Percentiles rank a stretch among this genome's conserved stretches.
These are phyloP conservation scores for Ceryle rudis DNA, from an alignment of 2,797 vertebrate species.

Conservation along the genomic window DNA sequence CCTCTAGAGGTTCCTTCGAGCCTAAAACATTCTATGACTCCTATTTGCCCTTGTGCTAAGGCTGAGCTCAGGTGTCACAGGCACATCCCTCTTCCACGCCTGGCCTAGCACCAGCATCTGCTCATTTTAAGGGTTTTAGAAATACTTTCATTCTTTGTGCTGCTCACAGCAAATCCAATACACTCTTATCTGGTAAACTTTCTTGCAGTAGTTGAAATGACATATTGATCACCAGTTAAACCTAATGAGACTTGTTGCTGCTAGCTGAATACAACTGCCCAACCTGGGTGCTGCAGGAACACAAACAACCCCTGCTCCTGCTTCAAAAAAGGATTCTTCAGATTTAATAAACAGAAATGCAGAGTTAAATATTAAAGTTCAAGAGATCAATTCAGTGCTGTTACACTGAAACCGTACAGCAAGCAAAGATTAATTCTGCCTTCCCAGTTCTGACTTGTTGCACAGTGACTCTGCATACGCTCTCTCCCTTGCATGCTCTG, in stretches of 20 bases:
- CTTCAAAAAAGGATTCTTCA: neutral
- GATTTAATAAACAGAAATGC: neutral
- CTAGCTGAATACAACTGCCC: neutral
- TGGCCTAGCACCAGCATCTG: neutral
- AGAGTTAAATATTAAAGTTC: neutral
- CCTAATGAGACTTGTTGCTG: neutral
- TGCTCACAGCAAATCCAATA: neutral
- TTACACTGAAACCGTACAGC: neutral
- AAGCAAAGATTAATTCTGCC: neutral
- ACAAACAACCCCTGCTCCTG: neutral
- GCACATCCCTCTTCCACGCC: neutral
- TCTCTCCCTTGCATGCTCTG: neutral
- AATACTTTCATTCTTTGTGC: neutral
- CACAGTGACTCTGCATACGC: neutral
- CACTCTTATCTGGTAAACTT: neutral
- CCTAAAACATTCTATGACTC: neutral
- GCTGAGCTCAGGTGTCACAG: neutral
- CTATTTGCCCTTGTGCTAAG: accelerated
- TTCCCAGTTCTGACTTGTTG: neutral
- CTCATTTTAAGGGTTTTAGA: neutral
- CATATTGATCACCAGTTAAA: neutral
- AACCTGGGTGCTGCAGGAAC: neutral
- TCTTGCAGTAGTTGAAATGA: neutral
- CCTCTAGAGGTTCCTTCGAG: too few relatives aligned
- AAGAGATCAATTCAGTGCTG: neutral